These are phyloP conservation scores for Sebastes steindachneri DNA, from an alignment of 2,797 vertebrate species.

Conservation along the genomic window DNA sequence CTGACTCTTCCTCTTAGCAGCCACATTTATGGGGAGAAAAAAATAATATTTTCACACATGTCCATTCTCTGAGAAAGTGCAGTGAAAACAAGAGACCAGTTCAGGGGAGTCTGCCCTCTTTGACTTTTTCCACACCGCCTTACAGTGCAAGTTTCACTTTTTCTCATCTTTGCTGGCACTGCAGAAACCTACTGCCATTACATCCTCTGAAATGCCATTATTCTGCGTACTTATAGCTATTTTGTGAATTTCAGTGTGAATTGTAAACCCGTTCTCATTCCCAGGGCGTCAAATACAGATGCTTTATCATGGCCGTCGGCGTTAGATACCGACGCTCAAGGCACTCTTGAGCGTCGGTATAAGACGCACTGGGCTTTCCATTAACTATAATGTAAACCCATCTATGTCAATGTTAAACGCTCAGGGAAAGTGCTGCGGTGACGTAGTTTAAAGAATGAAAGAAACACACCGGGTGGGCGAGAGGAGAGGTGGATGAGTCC, in stretches of 20 bases:
- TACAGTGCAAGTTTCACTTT: conserved; percentile 33
- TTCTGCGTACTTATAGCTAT: background rate
- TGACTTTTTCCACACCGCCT: background rate
- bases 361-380: no score
- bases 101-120: conserved; percentile 7
- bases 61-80: conserved; percentile 34
- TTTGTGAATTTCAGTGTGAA: conserved; percentile 8
- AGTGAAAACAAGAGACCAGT: conserved; percentile 37
- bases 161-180: conserved; percentile 35
- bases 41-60: conserved; percentile 42
- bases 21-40: conserved; percentile 32
- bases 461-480: no score
- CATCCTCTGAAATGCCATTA: conserved; percentile 15
- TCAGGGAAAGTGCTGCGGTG: no score
- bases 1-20: conserved; percentile 68
- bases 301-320: no score
- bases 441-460: no score
- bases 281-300: no score
- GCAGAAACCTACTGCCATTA: conserved; percentile 22
- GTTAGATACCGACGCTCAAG: no score
- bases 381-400: no score
- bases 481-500: no score
- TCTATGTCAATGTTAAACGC: no score
- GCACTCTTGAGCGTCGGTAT: no score
- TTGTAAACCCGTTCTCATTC: background rate